phyloP scores from a whole-genome alignment of 2,113 vertebrate genomes.

The Dolichallabes microphthalmus region DNA sequence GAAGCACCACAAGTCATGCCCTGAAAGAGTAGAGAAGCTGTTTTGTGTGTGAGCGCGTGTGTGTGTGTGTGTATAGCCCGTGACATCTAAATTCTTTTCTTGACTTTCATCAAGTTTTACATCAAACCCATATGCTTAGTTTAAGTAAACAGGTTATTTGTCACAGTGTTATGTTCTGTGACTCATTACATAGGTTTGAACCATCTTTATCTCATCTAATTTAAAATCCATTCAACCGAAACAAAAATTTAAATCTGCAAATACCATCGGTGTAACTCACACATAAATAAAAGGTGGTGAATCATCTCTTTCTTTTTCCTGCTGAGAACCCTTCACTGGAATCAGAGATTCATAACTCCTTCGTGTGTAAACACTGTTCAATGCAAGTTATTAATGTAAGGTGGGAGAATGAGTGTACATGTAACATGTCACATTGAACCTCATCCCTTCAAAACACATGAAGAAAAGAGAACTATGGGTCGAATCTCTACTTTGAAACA shows the following conservation, averaged over 20 bases:
- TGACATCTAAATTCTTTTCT: constrained; percentile 8
- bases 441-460: not conserved
- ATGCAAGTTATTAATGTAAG: not conserved
- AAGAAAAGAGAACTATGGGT: constrained; percentile 24
- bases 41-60: constrained; percentile 29
- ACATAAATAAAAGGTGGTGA: constrained; percentile 17
- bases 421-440: not conserved
- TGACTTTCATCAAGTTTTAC: not conserved
- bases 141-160: constrained; percentile 38
- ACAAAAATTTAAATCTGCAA: constrained; percentile 7
- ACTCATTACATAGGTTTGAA: constrained; percentile 9
- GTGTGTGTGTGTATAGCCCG: not conserved
- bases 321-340: constrained; percentile 15
- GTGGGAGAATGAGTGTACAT: not conserved
- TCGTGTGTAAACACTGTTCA: not conserved
- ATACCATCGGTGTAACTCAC: constrained; percentile 32
- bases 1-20: constrained; percentile 10
- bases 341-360: not conserved
- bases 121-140: constrained; percentile 20
- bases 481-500: constrained; percentile 19
- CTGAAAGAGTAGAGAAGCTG: constrained; percentile 38
- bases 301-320: constrained; percentile 22
- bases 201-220: constrained; percentile 9
- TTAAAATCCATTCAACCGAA: constrained; percentile 7
- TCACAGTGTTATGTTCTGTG: constrained; percentile 17